Evolutionary conservation across 2,113 vertebrate genomes (phyloP).

Genomic region (Rana temporaria): DNA sequence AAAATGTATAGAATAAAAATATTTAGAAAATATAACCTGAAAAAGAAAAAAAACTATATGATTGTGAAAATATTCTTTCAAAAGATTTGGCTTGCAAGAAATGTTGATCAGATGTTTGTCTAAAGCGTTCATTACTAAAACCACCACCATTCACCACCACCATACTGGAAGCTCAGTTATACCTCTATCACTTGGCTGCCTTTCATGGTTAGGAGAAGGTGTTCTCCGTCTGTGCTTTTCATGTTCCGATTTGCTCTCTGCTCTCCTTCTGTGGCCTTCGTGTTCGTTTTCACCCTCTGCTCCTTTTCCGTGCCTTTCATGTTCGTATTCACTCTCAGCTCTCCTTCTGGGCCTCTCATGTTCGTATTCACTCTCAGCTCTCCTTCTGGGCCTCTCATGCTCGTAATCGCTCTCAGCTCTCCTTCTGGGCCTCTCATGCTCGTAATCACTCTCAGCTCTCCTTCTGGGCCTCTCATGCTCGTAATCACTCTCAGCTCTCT

Average conservation of each 20-base stretch:
- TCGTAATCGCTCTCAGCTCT: too few species aligned
- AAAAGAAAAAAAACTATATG: not conserved
- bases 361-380: too few species aligned
- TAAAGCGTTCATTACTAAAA: not conserved
- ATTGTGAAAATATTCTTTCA: not conserved
- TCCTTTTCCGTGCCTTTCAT: constrained; percentile 54
- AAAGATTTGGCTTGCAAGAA: not conserved
- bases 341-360: constrained; percentile 48
- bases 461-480: too few species aligned
- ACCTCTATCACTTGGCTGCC: constrained; percentile 78
- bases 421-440: too few species aligned
- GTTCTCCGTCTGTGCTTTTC: constrained; percentile 55
- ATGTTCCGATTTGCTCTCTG: constrained; percentile 61
- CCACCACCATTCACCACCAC: not conserved
- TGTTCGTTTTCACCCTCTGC: too few species aligned
- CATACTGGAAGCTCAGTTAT: constrained; percentile 63
- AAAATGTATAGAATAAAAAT: too few species aligned
- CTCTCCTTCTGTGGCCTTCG: constrained; percentile 47
- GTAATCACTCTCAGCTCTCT: too few species aligned
- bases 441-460: too few species aligned
- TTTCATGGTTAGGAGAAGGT: constrained; percentile 61
- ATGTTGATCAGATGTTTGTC: constrained; percentile 14
- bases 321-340: constrained; percentile 60
- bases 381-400: too few species aligned
- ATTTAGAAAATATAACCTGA: not conserved